A percentile compares a stretch with the other conserved stretches of the same genome.
phyloP scores from a whole-genome alignment of 2,888 invertebrate species.

The Choreutis nemorana region DNA sequence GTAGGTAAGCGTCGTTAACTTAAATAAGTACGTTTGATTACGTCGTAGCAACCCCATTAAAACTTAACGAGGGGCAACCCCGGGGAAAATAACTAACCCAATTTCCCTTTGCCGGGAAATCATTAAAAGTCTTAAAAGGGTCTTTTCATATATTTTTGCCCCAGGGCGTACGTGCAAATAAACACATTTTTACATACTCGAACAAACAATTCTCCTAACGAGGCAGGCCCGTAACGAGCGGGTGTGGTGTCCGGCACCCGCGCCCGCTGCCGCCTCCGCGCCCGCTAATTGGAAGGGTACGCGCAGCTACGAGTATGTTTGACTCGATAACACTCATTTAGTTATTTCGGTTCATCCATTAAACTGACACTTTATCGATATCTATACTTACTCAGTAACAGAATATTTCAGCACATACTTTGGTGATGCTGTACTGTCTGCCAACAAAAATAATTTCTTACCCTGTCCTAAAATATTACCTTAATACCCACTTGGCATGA shows the following conservation, averaged over 20 bases:
- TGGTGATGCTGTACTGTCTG: too few relatives aligned
- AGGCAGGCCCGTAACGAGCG: conserved; percentile 58
- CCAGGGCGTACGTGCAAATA: conserved; percentile 65
- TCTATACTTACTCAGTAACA: too few relatives aligned
- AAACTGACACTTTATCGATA: too few relatives aligned
- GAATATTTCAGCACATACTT: too few relatives aligned
- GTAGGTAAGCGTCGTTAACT: conserved; percentile 62
- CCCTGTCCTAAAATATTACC: too few relatives aligned
- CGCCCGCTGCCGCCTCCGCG: conserved; percentile 18
- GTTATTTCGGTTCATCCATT: too few relatives aligned
- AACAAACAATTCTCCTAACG: conserved; percentile 66
- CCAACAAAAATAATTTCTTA: too few relatives aligned
- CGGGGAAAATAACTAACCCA: conserved; percentile 67
- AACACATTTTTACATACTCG: conserved; percentile 67
- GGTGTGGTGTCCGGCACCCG: conserved; percentile 19
- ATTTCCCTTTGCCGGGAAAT: conserved; percentile 67
- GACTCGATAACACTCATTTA: too few relatives aligned
- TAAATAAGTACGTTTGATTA: conserved; percentile 66
- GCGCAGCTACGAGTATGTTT: conserved; percentile 56
- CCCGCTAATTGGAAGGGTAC: conserved; percentile 56
- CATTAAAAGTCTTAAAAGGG: conserved; percentile 68
- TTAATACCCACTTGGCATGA: too few relatives aligned
- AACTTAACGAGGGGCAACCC: conserved; percentile 66
- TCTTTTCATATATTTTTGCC: conserved; percentile 63
- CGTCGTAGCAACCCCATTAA: conserved; percentile 65